phyloP scores from a whole-genome alignment of 2,888 invertebrate genomes.

The Thysanoteuthis rhombus region DNA sequence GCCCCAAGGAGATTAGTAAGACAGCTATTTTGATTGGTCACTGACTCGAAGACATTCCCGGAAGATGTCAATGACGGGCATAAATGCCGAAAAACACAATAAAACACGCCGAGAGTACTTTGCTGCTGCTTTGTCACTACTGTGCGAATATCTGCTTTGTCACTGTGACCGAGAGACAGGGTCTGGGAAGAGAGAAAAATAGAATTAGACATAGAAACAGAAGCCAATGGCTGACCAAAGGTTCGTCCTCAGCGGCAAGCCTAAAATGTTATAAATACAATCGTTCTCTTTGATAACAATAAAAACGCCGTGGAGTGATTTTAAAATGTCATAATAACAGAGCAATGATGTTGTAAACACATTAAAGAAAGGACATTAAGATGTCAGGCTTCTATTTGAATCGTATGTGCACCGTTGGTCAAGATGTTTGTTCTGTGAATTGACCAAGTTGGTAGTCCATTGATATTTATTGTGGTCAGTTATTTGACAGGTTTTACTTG shows the following conservation, averaged over 20 bases:
- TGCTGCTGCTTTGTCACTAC: neutral
- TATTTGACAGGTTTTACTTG: neutral
- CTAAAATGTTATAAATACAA: neutral
- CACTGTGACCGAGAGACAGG: neutral
- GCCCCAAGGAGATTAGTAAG: neutral
- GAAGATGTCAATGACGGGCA: neutral
- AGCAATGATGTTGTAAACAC: neutral
- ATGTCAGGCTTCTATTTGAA: neutral
- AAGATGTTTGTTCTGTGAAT: neutral
- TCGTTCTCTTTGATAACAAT: neutral
- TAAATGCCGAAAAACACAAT: neutral
- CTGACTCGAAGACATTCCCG: neutral
- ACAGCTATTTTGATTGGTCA: neutral
- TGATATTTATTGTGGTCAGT: neutral
- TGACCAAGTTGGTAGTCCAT: neutral
- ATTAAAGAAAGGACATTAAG: constrained; percentile 12
- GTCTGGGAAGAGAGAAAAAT: neutral
- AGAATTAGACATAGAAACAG: neutral
- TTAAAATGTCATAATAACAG: neutral
- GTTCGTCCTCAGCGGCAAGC: neutral
- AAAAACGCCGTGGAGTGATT: neutral
- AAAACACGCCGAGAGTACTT: neutral
- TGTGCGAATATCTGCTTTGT: neutral
- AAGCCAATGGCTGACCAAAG: neutral
- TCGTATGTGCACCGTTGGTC: neutral